Base-by-base conservation (phyloP, 2,888 invertebrate species). In the Acleris sparsana region DNA sequence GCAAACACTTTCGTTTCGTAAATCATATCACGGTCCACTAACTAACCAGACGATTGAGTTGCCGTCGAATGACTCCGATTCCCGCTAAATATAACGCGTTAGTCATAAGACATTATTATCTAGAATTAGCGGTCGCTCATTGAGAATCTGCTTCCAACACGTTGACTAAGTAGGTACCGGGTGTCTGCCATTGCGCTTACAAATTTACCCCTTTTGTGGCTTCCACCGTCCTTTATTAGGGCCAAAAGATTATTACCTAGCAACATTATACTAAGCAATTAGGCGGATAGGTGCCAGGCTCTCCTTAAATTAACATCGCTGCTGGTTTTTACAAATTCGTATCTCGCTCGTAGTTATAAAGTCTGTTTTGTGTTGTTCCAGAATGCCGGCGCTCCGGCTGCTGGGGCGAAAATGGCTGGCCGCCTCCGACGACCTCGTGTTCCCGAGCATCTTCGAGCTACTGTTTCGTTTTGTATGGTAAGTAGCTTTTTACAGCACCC, bases 371-470 rank as follows among this genome's bases (percentile, higher is more conserved):
- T 63, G 49, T 87, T 85, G 80, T 88, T 87, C 0, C 82, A 93
- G 93, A 78, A 98, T 98, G 98, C 98, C 98, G 82, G 97, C 97
- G 76, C 94, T 98, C 82, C 95, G 95, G 84, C 95, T 97, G 72
- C 97, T 97, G 85, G 96, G 96, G 80, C 94, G 98, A 83, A 96
- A 97, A 90, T 98, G 98, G 98, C 94, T 96, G 78, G 96, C 97
- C 77, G 97, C 96, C 78, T 96, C 97, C 75, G 98, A 98, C 91
- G 98, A 98, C 89, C 95, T 98, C 80, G 97, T 98, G 53, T 97
- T 97, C 85, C 97, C 97, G 43, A 97, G 96, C 81, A 93, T 96
- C 71, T 96, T 96, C 84, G 96, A 96, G 88, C 94, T 96, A 67
- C 93, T 95, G 70, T 94, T 96, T 78, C 93, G 96, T 82, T 89